Evolutionary conservation across 1,140 invertebrate genomes (phyloP), one percentile per base, ranked within the genome.

Genomic region (Magallana angulata): DNA sequence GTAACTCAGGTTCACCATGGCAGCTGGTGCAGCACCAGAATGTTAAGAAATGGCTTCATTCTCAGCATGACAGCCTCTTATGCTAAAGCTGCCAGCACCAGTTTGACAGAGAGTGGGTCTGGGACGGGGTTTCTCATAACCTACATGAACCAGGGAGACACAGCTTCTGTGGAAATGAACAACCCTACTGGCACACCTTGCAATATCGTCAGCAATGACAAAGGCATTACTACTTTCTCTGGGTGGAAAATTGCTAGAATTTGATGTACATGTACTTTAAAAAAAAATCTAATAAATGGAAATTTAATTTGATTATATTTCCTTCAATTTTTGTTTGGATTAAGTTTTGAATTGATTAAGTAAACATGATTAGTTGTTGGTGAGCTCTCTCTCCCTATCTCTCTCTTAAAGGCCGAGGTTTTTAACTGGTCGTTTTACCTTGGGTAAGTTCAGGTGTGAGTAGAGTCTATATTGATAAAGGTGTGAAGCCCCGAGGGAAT

Each of bases 161-260:
- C 68, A 11, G 68, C 68, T 12, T 76, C 5, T 76, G 24, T 76
- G 24, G 68, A 76, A 14, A 76, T 76, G 68, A 36, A 76, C 24
- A 76, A 36, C 36, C 68, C 68, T 7, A 12, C 7, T 30, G 1
- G 18, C 3, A 11, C 24, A 30, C 24, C 24, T 30, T 76, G 68
- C 24, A 76, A 30, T 30, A 36, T 76, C 14, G 68, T 76, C 24
- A 76, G 68, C 81, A 82, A 82, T 57, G 16, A 56, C 18, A 82
- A n/a, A 48, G 81, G 12, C 18, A 5, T 82, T 16, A 58, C 48
- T 6, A 82, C 81, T 12, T 82, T 82, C 57, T 82, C 48, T 82
- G 48, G 81, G 81, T 82, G 81, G 81, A 12, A 82, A 57, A 82
- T 57, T 57, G 24, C 68, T 16, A 82, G n/a, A 82, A 82, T 58